Conservation (phyloP, 2,888 invertebrate species). For the Xanthorhoe spadicearia region DNA sequence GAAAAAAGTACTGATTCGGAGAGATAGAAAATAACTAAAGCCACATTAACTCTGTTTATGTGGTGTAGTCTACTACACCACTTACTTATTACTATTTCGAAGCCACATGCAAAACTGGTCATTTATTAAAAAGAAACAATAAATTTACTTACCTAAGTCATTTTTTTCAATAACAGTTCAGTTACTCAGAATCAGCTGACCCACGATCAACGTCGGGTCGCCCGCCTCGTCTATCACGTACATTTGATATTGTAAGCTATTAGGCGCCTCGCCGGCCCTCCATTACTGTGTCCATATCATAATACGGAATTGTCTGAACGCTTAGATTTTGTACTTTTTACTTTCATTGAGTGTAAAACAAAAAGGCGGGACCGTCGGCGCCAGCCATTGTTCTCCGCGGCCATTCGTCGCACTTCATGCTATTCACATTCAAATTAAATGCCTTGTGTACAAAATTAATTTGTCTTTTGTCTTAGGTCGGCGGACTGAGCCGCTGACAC, state of each 20-base stretch:
- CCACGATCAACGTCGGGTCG: constrained; percentile 52
- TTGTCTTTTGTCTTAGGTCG: constrained; percentile 83
- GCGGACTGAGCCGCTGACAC: constrained; percentile 67
- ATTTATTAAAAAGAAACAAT: too few relatives aligned
- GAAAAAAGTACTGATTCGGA: too few relatives aligned
- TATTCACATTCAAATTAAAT: constrained; percentile 85
- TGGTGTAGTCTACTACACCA: too few relatives aligned
- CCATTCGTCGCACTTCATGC: constrained; percentile 85
- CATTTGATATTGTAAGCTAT: constrained; percentile 83
- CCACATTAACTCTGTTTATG: too few relatives aligned
- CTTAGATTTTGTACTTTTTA: constrained; percentile 82
- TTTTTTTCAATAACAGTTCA: constrained; percentile 18
- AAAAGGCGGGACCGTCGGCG: constrained; percentile 80
- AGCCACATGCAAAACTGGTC: too few relatives aligned
- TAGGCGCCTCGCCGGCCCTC: constrained; percentile 78
- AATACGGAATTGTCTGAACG: constrained; percentile 83
- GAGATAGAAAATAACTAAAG: too few relatives aligned
- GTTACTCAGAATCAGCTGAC: constrained; percentile 47
- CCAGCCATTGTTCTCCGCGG: constrained; percentile 82
- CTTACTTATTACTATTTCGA: too few relatives aligned
- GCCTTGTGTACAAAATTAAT: constrained; percentile 84
- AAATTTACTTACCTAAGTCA: too few relatives aligned
- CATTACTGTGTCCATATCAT: constrained; percentile 83
- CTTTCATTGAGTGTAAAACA: constrained; percentile 76
- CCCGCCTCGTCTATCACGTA: constrained; percentile 72